These are phyloP conservation scores for Trilocha varians DNA, from an alignment of 2,888 invertebrate genomes.

Conservation along the genomic window DNA sequence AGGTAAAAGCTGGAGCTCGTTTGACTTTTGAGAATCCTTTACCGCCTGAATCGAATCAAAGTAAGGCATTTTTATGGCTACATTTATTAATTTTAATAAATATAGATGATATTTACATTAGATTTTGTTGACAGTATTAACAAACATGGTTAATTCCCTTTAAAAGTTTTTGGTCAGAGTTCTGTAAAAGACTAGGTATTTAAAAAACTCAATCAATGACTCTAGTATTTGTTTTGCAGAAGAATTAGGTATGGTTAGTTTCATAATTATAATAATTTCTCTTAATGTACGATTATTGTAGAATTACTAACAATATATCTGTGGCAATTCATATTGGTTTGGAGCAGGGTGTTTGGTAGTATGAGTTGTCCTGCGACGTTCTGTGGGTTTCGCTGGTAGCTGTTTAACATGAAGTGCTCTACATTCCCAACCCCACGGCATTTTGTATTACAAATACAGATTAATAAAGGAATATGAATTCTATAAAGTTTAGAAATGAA, in stretches of 20 bases:
- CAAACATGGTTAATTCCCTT: too few relatives aligned
- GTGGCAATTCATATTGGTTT: slow-evolving; percentile 35
- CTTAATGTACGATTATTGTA: too few relatives aligned
- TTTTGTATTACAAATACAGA: slow-evolving; percentile 11
- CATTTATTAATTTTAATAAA: neutral
- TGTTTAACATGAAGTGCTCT: slow-evolving; percentile 45
- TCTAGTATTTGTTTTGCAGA: too few relatives aligned
- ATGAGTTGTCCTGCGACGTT: slow-evolving; percentile 18
- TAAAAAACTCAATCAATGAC: too few relatives aligned
- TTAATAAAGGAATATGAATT: neutral
- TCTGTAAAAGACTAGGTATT: too few relatives aligned
- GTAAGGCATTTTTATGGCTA: neutral
- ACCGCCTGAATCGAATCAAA: slow-evolving; percentile 33
- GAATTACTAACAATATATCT: slow-evolving; percentile 21
- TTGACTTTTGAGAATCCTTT: slow-evolving; percentile 46
- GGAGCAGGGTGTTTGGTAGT: slow-evolving; percentile 30
- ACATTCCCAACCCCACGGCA: slow-evolving; percentile 58
- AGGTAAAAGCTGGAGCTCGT: slow-evolving; percentile 52
- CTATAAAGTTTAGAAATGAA: too few relatives aligned
- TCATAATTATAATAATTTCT: too few relatives aligned
- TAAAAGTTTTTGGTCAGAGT: too few relatives aligned
- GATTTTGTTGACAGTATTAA: too few relatives aligned
- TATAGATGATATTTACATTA: neutral
- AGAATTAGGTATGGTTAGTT: too few relatives aligned
- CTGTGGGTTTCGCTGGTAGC: slow-evolving; percentile 32